Evolutionary conservation across 2,113 vertebrate genomes (phyloP).

Genomic region (Passer montanus): DNA sequence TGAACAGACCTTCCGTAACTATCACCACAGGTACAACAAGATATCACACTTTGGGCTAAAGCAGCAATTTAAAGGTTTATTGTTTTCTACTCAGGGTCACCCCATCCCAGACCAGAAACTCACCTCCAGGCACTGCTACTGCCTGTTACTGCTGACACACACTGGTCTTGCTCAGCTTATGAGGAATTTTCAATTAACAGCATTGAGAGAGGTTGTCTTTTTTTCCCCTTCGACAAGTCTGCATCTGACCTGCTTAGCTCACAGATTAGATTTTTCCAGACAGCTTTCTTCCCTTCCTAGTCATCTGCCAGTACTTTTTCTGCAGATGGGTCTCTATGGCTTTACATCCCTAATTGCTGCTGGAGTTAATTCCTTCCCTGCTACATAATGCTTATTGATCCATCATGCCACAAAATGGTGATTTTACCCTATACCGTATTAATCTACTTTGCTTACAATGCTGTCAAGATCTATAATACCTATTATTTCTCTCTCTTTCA

Average conservation of each 20-base stretch:
- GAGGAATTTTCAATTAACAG: background rate
- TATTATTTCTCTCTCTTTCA: background rate
- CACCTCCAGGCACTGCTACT: background rate
- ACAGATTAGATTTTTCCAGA: background rate
- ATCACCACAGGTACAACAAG: background rate
- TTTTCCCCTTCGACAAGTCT: accelerated
- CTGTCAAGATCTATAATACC: background rate
- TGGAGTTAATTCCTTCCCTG: background rate
- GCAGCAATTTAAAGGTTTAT: background rate
- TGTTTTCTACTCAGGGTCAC: background rate
- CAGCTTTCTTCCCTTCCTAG: background rate
- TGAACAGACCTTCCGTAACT: background rate
- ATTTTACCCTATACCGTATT: background rate
- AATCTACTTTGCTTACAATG: background rate
- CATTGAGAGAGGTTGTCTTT: background rate
- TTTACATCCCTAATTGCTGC: background rate
- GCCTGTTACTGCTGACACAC: background rate
- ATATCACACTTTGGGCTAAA: background rate
- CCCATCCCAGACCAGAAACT: background rate
- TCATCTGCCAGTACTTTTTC: background rate
- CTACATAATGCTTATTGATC: background rate
- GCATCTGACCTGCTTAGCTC: background rate
- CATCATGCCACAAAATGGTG: background rate
- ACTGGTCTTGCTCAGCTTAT: background rate
- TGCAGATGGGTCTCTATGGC: background rate